Base-by-base conservation (phyloP, 2,888 invertebrate species). In the Apamea sordens region DNA sequence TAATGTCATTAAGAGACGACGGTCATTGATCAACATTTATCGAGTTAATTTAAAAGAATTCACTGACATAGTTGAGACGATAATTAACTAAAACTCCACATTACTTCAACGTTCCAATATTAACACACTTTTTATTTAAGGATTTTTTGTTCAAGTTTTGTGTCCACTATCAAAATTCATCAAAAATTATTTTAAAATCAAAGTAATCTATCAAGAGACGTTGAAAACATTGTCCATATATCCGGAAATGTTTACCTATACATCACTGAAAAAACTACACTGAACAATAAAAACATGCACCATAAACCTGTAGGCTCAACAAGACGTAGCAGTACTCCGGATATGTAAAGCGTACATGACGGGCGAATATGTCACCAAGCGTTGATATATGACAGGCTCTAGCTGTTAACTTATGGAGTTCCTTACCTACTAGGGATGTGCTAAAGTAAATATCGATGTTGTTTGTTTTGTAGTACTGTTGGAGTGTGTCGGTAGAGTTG, bases 401-500 rank as follows among this genome's bases (percentile, higher is more conserved):
- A 94, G 94, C 94, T 95, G 95, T 94, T 96, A 95, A 95, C 95
- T 95, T 95, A 96, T 95, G 94, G 94, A 95, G 95, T 94, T 93
- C 94, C 93, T 94, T 93, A 91, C 90, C 73, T 79, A 70, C 68
- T 92, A 94, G 95, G 84, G 94, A 89, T 88, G 95, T 77, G 53
- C 28, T 18, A 10, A 15, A 1, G 63, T 86, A 85, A 59, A 32
- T 73, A 64, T 86, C 79, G 83, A 86, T 64, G 41, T 36, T 28
- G 50, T 76, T 24, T 24, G 28, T 41, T 59, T 8, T 44, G 44
- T 32, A 4, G 13, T 50, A 28, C 21, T 32, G 18, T 41, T 61
- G 18, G 7, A 59, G 11, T 24, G 15, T 50, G 5, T 74, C 50
- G n/a, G 41, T 44, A n/a, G 7, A 7, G 1, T 28, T 36, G 10